These are phyloP conservation scores for Gadopsis bispinosus DNA, from an alignment of 2,797 vertebrate genomes.

Conservation along the genomic window DNA sequence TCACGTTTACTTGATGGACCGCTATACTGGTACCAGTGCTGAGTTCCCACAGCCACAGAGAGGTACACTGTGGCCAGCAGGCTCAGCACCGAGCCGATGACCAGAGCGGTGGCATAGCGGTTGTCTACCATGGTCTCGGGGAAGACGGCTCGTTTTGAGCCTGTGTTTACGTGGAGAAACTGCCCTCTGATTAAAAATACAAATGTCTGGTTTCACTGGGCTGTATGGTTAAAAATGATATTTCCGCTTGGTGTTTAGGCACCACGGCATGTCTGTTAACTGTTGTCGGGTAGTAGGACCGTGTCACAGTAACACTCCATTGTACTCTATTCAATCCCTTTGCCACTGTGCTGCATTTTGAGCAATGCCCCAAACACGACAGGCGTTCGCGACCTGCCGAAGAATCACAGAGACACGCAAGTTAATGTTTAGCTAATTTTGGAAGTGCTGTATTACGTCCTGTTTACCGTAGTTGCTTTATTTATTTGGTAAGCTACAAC, in stretches of 20 bases:
- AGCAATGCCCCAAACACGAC: neutral
- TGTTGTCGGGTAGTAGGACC: neutral
- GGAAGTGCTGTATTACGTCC: neutral
- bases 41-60: constrained; percentile 94
- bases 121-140: constrained; percentile 90
- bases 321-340: neutral
- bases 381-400: constrained; percentile 16
- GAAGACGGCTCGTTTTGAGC: constrained; percentile 8
- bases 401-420: constrained; percentile 10
- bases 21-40: constrained; percentile 96
- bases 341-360: constrained; percentile 3
- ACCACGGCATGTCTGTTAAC: constrained; percentile 45
- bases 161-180: neutral
- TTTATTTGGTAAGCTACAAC: neutral
- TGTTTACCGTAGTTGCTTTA: neutral
- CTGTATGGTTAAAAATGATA: neutral
- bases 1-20: constrained; percentile 80
- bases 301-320: constrained; percentile 7
- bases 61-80: constrained; percentile 96
- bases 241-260: constrained; percentile 30
- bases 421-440: neutral
- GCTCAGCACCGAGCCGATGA: constrained; percentile 96
- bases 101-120: constrained; percentile 96
- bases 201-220: neutral
- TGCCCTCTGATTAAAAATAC: neutral